Percentiles rank a stretch among this genome's conserved stretches.
Evolutionary conservation across 2,113 vertebrate species (phyloP).

Genomic region (Chloropsis hardwickii): DNA sequence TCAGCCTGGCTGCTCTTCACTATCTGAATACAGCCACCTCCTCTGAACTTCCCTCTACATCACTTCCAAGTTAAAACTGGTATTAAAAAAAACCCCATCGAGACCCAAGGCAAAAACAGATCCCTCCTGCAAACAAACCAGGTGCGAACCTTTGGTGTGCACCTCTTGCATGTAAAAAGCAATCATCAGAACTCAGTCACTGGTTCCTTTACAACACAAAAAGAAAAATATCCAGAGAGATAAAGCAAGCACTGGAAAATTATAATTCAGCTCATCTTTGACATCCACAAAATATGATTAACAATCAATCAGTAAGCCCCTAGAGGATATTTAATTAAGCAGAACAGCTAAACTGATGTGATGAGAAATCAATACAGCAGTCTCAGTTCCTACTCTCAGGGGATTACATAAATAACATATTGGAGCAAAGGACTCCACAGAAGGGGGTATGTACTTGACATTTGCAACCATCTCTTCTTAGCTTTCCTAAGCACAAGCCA

Average conservation of each 20-base stretch:
- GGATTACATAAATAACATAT: background rate
- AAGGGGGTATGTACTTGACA: background rate
- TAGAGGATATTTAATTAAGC: background rate
- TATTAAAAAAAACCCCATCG: background rate
- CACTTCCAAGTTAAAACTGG: background rate
- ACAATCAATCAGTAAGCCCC: background rate
- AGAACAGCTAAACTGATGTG: background rate
- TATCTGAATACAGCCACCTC: background rate
- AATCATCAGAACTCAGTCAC: background rate
- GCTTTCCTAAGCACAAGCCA: background rate
- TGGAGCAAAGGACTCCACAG: background rate
- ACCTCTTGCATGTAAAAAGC: background rate
- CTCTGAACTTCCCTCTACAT: background rate
- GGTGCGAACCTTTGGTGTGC: background rate
- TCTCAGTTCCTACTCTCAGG: background rate
- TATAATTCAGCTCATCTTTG: background rate
- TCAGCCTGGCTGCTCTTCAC: background rate
- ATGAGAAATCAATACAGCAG: background rate
- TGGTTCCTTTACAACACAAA: rapidly evolving
- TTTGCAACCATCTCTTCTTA: background rate
- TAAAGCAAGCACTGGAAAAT: background rate
- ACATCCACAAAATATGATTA: background rate
- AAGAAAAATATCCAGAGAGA: background rate
- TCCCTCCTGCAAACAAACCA: background rate
- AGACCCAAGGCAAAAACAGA: background rate